phyloP scores from a whole-genome alignment of 2,797 vertebrate species.

The Streptopelia turtur region DNA sequence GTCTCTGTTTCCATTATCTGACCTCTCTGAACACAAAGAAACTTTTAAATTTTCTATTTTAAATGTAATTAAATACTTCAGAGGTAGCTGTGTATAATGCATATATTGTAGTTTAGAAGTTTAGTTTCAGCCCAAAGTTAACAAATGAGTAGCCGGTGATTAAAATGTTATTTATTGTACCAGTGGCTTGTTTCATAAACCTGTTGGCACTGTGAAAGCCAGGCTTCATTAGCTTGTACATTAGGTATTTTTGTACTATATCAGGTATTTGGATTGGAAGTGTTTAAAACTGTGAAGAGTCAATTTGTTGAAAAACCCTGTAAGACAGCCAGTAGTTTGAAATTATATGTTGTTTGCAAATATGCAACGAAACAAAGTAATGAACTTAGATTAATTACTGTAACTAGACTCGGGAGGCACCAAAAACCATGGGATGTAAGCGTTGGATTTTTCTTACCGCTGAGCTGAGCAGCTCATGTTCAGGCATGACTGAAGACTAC shows the following conservation, averaged over 20 bases:
- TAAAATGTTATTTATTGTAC: neutral
- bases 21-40: neutral
- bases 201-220: neutral
- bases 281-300: neutral
- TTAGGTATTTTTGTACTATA: neutral
- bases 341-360: neutral
- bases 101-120: neutral
- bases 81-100: neutral
- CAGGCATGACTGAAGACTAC: neutral
- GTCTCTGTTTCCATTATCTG: neutral
- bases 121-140: neutral
- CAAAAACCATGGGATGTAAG: neutral
- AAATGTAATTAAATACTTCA: constrained; percentile 14
- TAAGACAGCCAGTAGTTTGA: neutral
- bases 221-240: neutral
- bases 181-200: neutral
- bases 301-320: neutral
- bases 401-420: neutral
- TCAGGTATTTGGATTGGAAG: neutral
- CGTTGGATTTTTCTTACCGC: neutral
- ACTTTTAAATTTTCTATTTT: neutral
- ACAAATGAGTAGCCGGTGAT: neutral
- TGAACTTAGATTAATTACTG: neutral
- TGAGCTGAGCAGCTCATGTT: neutral
- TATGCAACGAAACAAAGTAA: neutral